phyloP scores from a whole-genome alignment of 35 echinoderm and acorn worm genomes.

The Amphiura filiformis region DNA sequence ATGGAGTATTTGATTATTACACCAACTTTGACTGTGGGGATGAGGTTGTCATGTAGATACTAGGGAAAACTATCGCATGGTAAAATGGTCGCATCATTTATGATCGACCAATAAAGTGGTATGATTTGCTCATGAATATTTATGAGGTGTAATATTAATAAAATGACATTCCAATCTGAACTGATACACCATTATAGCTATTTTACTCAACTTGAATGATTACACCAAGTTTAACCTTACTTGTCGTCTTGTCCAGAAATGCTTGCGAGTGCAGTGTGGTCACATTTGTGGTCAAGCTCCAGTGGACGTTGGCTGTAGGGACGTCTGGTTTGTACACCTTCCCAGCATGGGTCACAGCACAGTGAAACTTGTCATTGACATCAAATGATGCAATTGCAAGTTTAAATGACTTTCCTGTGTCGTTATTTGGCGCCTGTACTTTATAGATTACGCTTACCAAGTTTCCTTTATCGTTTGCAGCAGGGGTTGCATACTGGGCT shows the following conservation, averaged over 20 bases:
- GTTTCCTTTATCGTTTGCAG: neutral
- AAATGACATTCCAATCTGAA: too few species aligned
- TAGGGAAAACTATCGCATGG: too few species aligned
- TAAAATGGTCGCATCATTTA: too few species aligned
- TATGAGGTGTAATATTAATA: too few species aligned
- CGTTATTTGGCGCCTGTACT: conserved; percentile 41
- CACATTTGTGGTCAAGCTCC: conserved; percentile 37
- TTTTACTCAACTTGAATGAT: conserved; percentile 28
- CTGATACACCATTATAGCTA: too few species aligned
- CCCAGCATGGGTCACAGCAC: conserved; percentile 16
- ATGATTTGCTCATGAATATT: too few species aligned
- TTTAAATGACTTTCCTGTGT: conserved; percentile 35
- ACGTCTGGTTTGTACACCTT: conserved; percentile 12
- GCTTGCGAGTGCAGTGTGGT: conserved; percentile 23
- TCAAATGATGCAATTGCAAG: conserved; percentile 32
- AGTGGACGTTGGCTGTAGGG: conserved; percentile 39
- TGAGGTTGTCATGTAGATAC: too few species aligned
- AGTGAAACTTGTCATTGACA: conserved; percentile 5
- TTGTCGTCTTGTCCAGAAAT: conserved; percentile 1
- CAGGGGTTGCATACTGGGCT: neutral
- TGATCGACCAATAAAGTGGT: too few species aligned
- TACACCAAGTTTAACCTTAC: conserved; percentile 34
- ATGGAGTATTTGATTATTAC: too few species aligned
- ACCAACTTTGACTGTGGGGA: too few species aligned
- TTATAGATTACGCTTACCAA: conserved; percentile 14